A percentile compares a stretch with the other conserved stretches of the same genome.
phyloP scores from a whole-genome alignment of 2,888 invertebrate genomes.

The Phengaris arion region DNA sequence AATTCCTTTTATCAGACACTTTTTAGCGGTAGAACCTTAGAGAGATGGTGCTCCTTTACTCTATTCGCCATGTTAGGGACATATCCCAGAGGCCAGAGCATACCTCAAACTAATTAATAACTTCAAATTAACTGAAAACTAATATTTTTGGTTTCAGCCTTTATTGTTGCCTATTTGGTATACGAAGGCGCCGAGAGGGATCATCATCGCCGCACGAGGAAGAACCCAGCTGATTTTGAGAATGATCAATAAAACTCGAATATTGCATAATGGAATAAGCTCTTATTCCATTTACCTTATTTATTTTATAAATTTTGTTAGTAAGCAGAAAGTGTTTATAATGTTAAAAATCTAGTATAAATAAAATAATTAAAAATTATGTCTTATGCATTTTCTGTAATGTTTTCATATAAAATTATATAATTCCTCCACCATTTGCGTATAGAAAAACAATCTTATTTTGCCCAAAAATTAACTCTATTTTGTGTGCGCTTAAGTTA shows the following conservation, averaged over 20 bases:
- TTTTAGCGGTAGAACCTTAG: too few species aligned
- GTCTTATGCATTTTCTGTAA: background rate
- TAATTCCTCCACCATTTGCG: too few species aligned
- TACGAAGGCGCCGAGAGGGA: conserved; percentile 81
- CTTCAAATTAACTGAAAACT: conserved; percentile 11
- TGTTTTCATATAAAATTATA: too few species aligned
- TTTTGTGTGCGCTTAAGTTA: too few species aligned
- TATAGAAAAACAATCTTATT: too few species aligned
- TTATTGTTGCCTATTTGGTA: conserved; percentile 79
- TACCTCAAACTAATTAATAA: background rate
- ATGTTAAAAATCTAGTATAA: background rate
- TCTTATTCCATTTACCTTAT: conserved; percentile 29
- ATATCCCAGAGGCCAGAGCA: background rate
- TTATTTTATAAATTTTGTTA: background rate
- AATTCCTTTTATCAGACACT: too few species aligned
- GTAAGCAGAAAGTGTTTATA: background rate
- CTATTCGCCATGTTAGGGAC: too few species aligned
- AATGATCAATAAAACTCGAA: conserved; percentile 77
- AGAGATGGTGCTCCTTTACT: too few species aligned
- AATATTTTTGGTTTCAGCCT: conserved; percentile 74
- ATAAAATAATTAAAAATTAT: background rate
- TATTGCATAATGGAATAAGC: conserved; percentile 24
- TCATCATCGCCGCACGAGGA: conserved; percentile 77
- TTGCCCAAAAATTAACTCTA: too few species aligned
- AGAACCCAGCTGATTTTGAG: conserved; percentile 85